phyloP scores from a whole-genome alignment of 2,888 invertebrate species.

The Phyllotreta striolata region DNA sequence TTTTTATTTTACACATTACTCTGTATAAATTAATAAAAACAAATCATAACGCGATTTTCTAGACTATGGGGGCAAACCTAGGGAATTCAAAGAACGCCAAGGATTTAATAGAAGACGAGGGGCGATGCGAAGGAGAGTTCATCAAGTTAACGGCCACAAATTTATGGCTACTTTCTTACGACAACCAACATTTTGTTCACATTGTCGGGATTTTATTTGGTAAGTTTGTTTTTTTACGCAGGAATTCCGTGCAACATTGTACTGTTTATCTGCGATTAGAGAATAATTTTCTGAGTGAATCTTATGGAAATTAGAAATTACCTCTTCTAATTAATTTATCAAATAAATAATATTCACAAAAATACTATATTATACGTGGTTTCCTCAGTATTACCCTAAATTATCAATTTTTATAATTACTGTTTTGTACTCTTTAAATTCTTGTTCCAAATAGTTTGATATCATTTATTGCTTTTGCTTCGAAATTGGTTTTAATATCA shows the following conservation, averaged over 20 bases:
- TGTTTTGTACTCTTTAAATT: background rate
- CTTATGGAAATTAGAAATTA: no score
- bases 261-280: background rate
- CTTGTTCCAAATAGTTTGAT: background rate
- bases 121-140: constrained; percentile 97
- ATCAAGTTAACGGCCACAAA: constrained; percentile 98
- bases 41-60: constrained; percentile 35
- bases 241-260: background rate
- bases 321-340: no score
- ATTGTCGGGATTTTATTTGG: constrained; percentile 99
- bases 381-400: background rate
- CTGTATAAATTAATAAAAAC: no score
- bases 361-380: no score
- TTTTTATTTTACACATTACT: no score
- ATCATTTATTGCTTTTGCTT: constrained; percentile 1
- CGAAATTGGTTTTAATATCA: background rate
- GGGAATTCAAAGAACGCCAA: constrained; percentile 96
- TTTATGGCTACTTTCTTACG: constrained; percentile 99
- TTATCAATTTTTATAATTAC: background rate
- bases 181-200: constrained; percentile 99
- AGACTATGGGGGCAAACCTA: constrained; percentile 67
- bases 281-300: background rate
- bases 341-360: no score
- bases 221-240: constrained; percentile 62
- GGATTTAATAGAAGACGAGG: constrained; percentile 96